Evolutionary conservation across 2,113 vertebrate species (phyloP).

Genomic region (Ceratotherium simum): DNA sequence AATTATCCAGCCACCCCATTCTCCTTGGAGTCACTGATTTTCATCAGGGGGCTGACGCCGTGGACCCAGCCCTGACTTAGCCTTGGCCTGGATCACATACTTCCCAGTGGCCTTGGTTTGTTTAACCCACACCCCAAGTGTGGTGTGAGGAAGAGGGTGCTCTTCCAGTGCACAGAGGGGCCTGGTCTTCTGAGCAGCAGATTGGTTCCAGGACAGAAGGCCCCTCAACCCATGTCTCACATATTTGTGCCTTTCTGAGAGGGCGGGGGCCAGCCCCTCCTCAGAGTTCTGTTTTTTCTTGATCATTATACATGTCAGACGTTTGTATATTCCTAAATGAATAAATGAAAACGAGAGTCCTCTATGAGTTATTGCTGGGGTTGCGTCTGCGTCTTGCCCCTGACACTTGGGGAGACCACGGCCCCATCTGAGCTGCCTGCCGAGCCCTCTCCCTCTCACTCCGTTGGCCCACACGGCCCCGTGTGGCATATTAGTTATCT

Average conservation of each 20-base stretch:
- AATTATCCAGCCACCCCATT: neutral
- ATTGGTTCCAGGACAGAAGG: neutral
- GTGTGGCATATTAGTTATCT: neutral
- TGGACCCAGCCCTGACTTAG: neutral
- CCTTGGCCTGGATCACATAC: neutral
- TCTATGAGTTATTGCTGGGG: neutral
- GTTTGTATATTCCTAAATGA: conserved; percentile 87
- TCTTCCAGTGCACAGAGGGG: neutral
- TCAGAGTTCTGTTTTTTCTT: conserved; percentile 67
- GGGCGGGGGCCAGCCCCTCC: neutral
- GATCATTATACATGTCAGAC: conserved; percentile 64
- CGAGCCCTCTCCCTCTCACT: neutral
- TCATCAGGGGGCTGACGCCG: neutral
- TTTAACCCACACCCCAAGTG: neutral
- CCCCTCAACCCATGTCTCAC: neutral
- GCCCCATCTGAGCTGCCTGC: neutral
- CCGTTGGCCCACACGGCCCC: neutral
- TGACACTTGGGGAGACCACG: neutral
- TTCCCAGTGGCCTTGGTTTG: neutral
- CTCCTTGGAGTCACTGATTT: conserved; percentile 17
- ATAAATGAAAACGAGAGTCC: conserved; percentile 81
- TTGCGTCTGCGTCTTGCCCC: neutral
- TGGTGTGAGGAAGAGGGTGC: neutral
- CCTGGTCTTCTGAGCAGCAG: neutral
- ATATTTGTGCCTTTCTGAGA: conserved; percentile 71